A percentile compares a stretch with the other conserved stretches of the same genome.
Evolutionary conservation across 2,113 vertebrate species (phyloP).

Genomic region (Butorides virescens): DNA sequence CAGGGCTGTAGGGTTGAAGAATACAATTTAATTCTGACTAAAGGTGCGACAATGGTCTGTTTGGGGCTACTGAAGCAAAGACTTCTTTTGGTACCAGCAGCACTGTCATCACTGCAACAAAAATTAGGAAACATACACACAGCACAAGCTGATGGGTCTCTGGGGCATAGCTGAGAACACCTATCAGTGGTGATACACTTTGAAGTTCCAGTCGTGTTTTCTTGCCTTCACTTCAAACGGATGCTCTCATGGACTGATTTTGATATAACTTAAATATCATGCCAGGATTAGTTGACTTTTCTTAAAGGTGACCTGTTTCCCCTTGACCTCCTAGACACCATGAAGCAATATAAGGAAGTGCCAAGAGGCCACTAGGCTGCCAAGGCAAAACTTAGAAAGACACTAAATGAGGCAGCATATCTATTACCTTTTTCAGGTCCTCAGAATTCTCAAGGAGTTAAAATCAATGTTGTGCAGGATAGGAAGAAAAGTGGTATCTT

Average conservation of each 20-base stretch:
- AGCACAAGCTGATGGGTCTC: background rate
- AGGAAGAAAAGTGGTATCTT: background rate
- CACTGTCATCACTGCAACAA: background rate
- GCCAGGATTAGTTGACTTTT: slow-evolving; percentile 5
- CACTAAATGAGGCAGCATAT: background rate
- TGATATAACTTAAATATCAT: background rate
- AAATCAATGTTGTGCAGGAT: background rate
- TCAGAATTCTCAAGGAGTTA: background rate
- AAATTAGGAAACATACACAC: background rate
- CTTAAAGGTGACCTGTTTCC: background rate
- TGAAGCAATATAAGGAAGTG: background rate
- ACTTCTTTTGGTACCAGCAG: background rate
- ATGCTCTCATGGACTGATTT: background rate
- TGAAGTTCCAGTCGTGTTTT: background rate
- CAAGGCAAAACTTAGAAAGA: background rate
- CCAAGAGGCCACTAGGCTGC: background rate
- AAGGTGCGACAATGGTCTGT: background rate
- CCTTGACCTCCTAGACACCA: background rate
- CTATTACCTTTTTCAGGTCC: background rate
- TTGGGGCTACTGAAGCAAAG: background rate
- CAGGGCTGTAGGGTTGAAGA: background rate
- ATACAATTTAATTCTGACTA: background rate
- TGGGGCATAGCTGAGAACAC: background rate
- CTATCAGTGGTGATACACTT: background rate
- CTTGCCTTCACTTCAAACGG: background rate